Evolutionary conservation across 2,113 vertebrate genomes (phyloP).

Genomic region (Hoplias malabaricus): DNA sequence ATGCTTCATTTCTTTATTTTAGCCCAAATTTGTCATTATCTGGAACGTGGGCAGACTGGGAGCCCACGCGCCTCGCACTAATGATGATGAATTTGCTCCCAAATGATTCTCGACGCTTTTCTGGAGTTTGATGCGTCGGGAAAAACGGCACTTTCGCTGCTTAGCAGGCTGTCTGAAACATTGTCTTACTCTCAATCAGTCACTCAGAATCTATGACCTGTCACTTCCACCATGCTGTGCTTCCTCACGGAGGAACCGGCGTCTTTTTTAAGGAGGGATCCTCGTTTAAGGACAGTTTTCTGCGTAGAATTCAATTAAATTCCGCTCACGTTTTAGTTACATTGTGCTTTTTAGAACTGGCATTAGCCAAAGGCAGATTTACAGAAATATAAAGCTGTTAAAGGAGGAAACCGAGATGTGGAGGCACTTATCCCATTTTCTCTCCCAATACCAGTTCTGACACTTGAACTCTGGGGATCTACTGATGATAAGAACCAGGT

Average conservation of each 20-base stretch:
- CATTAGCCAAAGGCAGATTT: no score
- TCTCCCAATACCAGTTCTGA: no score
- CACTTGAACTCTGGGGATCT: no score
- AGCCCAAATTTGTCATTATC: slow-evolving; percentile 26
- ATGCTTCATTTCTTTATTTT: not conserved
- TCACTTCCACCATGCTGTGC: slow-evolving; percentile 5
- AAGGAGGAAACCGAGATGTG: no score
- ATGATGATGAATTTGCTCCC: slow-evolving; percentile 47
- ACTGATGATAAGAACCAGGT: no score
- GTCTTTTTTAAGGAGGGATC: slow-evolving; percentile 3
- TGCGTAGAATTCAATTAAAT: not conserved
- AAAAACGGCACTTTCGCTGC: not conserved
- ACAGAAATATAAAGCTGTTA: no score
- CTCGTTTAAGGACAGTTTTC: not conserved
- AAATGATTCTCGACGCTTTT: slow-evolving; percentile 29
- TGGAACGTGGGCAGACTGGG: slow-evolving; percentile 4
- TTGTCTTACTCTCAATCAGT: slow-evolving; percentile 21
- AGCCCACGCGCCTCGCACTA: slow-evolving; percentile 29
- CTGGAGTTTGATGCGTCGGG: slow-evolving; percentile 10
- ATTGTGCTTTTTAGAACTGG: no score
- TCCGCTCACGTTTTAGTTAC: not conserved
- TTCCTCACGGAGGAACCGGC: not conserved
- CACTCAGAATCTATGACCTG: slow-evolving; percentile 29
- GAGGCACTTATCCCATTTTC: no score
- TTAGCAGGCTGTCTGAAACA: slow-evolving; percentile 28